Evolutionary conservation across 2,797 vertebrate genomes (phyloP).

Genomic region (Thamnophis elegans): DNA sequence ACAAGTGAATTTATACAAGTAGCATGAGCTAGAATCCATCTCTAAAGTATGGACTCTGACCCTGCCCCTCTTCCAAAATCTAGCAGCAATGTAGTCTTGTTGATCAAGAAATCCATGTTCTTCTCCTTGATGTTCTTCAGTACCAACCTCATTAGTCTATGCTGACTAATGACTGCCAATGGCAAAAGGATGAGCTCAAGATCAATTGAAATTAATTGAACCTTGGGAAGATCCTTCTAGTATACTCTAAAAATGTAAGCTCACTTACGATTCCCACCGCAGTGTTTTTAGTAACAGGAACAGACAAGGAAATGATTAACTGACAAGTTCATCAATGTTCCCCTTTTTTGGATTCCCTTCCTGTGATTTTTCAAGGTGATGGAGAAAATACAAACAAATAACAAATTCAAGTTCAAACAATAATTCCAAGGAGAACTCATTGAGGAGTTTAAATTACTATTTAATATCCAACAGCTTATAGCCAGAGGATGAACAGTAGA

Average conservation of each 20-base stretch:
- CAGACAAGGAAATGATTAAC: slow-evolving; percentile 54
- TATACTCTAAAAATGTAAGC: slow-evolving; percentile 22
- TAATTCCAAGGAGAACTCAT: neutral
- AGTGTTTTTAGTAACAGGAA: slow-evolving; percentile 64
- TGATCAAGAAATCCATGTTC: neutral
- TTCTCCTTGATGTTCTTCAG: neutral
- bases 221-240: slow-evolving; percentile 22
- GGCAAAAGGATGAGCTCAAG: slow-evolving; percentile 38
- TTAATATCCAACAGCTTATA: neutral
- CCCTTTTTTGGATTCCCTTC: slow-evolving; percentile 35
- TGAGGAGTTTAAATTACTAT: neutral
- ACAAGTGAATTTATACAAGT: neutral
- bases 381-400: slow-evolving; percentile 5
- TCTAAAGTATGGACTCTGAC: neutral
- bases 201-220: slow-evolving; percentile 47
- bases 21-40: neutral
- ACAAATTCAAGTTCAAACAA: neutral
- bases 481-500: neutral
- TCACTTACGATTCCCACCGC: neutral
- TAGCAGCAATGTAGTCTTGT: neutral
- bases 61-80: neutral
- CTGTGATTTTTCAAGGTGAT: neutral
- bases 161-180: slow-evolving; percentile 37
- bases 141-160: slow-evolving; percentile 20
- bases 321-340: slow-evolving; percentile 53